Base-by-base conservation (phyloP, 2,888 invertebrate species). In the Saturnia japonica region DNA sequence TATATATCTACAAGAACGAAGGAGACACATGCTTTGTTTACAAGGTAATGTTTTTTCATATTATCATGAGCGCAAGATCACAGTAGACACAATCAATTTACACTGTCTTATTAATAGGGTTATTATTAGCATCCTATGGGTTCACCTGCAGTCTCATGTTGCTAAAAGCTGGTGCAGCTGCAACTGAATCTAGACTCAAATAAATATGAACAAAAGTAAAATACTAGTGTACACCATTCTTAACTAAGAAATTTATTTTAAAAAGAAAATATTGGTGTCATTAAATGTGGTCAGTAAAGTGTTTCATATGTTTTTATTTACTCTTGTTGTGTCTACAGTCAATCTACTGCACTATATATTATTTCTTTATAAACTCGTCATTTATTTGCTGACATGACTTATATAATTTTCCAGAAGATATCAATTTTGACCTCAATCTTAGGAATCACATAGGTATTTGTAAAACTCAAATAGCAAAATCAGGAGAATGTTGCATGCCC, bases 41-140 rank as follows among this genome's bases (percentile, higher is more conserved):
- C 34, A 34, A 34, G 34, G n/a, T n/a, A n/a, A n/a, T n/a, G n/a
- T n/a, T 34, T 34, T 34, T 34, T 34, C 34, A 34, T 34, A 34
- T 34, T 34, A 34, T 47, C 16, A 1, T 16, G 2, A n/a, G n/a
- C 54, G 22, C 6, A 43, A 34, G 70, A 62, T 68, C 70, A 60
- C 45, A 68, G 68, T 60, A 62, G 68, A 69, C 66, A 67, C 67
- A 28, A 16, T 51, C 6, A 69, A 42, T 47, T 51, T 28, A 25
- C 57, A 69, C 22, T 28, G 22, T 54, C 51, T 68, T 51, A 57
- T 42, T 45, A 45, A 25, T 60, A 22, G 9, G 7, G 16, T n/a
- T 22, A 69, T 12, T 22, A 51, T 68, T 4, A 54, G n/a, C 40
- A 7, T 14, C 25, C 22, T 11, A 25, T 25, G 22, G 57, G 57